Base-by-base conservation (phyloP, 2,888 invertebrate species). In the Scelioninae gen. 2 region DNA sequence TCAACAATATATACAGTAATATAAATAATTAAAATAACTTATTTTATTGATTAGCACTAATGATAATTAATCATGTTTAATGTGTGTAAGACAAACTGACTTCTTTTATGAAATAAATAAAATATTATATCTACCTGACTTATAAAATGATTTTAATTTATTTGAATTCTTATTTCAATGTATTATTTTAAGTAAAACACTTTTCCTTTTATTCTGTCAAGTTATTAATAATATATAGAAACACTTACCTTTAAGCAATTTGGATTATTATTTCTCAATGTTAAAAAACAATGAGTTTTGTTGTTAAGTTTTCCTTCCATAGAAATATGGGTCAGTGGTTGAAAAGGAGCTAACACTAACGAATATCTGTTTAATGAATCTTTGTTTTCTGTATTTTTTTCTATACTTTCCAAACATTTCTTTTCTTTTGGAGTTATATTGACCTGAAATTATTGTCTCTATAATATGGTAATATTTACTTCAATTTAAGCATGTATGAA, bases 311-410 rank as follows among this genome's bases (percentile, higher is more conserved):
- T 63, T n/a, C 82, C 67, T 43, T 82, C 79, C 7, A 84, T 55
- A 13, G 76, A 79, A 10, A 84, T 78, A 31, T 76, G 76, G 13
- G 81, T 78, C 58, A 79, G 81, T 7, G 83, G 82, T 71, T 84
- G 83, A 72, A 84, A 84, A 2, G 83, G 84, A 16, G 81, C 84
- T n/a, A 84, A 65, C 13, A 80, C 39, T n/a, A 84, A 39, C 7
- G 57, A 65, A 55, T 76, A 79, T 19, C 55, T 33, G 28, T 61
- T 65, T 2, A 22, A 35, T 22, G 60, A 35, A 11, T 68, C 43
- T 16, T 46, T 18, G 0, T 18, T 45, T 13, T 41, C 48, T 15
- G 28, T 7, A 31, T 39, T 25, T 48, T 57, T 33, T 31, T 48
- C 15, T 11, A 5, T 55, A 2, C n/a, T 37, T 37, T 46, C 1